These are phyloP conservation scores for Pterophyllum scalare DNA, from an alignment of 2,113 vertebrate species.

Conservation along the genomic window DNA sequence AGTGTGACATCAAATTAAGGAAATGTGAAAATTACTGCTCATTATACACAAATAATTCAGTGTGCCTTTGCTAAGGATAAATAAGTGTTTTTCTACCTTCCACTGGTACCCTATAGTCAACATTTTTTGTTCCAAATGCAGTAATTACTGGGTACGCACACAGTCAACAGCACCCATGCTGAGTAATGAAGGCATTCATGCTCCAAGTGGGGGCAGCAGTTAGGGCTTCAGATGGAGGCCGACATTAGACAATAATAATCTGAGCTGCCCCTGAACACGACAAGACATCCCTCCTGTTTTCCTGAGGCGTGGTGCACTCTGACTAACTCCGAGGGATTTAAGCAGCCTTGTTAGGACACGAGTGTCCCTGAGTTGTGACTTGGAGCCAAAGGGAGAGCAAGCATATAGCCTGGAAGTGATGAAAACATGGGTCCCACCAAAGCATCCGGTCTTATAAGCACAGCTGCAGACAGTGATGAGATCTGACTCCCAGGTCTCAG, in stretches of 20 bases:
- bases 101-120: slow-evolving; percentile 31
- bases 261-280: slow-evolving; percentile 35
- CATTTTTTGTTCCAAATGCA: slow-evolving; percentile 54
- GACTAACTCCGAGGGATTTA: slow-evolving; percentile 37
- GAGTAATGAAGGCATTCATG: slow-evolving; percentile 59
- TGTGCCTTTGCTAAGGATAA: slow-evolving; percentile 13
- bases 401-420: slow-evolving; percentile 35
- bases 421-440: slow-evolving; percentile 48
- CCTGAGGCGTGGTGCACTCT: slow-evolving; percentile 33
- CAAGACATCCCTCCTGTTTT: slow-evolving; percentile 31
- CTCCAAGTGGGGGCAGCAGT: slow-evolving; percentile 27
- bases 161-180: slow-evolving; percentile 52
- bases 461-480: slow-evolving; percentile 72
- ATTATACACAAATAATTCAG: background rate
- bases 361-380: slow-evolving; percentile 42
- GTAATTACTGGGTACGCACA: slow-evolving; percentile 57
- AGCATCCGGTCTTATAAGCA: slow-evolving; percentile 61
- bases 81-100: slow-evolving; percentile 28
- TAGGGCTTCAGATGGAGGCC: slow-evolving; percentile 53
- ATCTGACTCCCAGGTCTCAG: slow-evolving; percentile 77
- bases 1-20: slow-evolving; percentile 8
- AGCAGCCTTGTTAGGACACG: slow-evolving; percentile 25
- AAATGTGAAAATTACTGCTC: slow-evolving; percentile 37
- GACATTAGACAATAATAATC: slow-evolving; percentile 65
- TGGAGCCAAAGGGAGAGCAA: background rate